These are phyloP conservation scores for Notospermus geniculatus DNA, from an alignment of 1,140 invertebrate genomes.

Conservation along the genomic window DNA sequence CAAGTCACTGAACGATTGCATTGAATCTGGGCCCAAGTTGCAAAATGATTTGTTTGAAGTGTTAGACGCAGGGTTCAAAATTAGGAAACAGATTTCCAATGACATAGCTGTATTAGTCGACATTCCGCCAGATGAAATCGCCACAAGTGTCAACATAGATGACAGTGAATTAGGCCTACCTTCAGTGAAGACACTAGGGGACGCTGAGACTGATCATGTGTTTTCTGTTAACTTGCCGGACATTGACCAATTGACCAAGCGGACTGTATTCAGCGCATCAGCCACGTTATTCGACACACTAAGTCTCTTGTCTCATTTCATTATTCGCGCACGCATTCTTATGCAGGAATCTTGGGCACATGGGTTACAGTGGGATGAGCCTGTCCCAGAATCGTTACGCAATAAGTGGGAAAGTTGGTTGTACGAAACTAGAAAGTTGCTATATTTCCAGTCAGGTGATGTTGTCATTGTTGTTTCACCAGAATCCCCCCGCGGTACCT, in stretches of 20 bases:
- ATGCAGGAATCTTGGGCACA: conserved; percentile 1
- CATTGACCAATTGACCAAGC: conserved; percentile 1
- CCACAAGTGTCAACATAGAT: background rate
- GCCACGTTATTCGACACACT: conserved; percentile 5
- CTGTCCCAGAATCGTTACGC: background rate
- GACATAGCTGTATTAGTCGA: background rate
- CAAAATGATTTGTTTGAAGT: conserved; percentile 39
- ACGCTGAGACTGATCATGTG: conserved; percentile 16
- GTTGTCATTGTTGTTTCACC: no score
- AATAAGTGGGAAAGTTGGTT: background rate
- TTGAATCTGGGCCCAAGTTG: conserved; percentile 45
- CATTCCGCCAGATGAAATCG: background rate
- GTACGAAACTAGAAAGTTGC: background rate
- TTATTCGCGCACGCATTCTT: background rate
- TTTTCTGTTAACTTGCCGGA: background rate
- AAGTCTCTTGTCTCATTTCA: background rate
- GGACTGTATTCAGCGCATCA: background rate
- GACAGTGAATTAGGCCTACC: background rate
- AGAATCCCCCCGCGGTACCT: no score
- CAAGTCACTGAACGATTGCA: conserved; percentile 19
- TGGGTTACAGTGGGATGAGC: conserved; percentile 1
- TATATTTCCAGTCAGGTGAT: no score
- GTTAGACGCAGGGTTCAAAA: conserved; percentile 8
- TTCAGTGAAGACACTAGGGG: conserved; percentile 9
- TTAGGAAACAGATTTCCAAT: background rate